A percentile compares a stretch with the other conserved stretches of the same genome.
phyloP scores from a whole-genome alignment of 2,888 invertebrate genomes.

The Parnassius orleans region DNA sequence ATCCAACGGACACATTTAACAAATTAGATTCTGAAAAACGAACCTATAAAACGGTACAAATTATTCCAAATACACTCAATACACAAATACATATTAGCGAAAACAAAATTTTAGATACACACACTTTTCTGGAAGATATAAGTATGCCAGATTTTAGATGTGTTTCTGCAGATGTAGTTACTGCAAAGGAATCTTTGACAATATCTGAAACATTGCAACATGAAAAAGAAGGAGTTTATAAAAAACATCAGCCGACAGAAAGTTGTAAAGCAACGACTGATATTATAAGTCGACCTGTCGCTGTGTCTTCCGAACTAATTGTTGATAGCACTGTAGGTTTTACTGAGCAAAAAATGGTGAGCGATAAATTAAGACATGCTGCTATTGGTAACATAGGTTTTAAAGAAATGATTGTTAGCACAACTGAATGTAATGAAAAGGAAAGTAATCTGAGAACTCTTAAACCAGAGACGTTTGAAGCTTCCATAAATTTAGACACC shows the following conservation, averaged over 20 bases:
- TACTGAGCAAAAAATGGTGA: conserved; percentile 36
- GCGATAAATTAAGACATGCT: conserved; percentile 59
- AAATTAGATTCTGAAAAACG: conserved; percentile 45
- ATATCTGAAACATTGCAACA: conserved; percentile 60
- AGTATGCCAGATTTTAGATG: conserved; percentile 47
- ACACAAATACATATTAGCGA: conserved; percentile 62
- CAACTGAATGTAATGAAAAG: conserved; percentile 79
- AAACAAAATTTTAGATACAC: conserved; percentile 67
- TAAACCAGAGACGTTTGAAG: conserved; percentile 41
- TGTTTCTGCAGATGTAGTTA: conserved; percentile 50
- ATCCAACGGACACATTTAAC: conserved; percentile 52
- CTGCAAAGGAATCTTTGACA: conserved; percentile 48
- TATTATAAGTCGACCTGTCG: conserved; percentile 73
- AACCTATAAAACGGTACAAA: conserved; percentile 57
- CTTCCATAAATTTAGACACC: conserved; percentile 50
- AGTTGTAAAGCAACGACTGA: conserved; percentile 60
- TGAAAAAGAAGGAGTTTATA: conserved; percentile 62
- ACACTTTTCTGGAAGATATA: conserved; percentile 48
- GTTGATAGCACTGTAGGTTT: conserved; percentile 60
- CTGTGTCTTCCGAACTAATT: conserved; percentile 72
- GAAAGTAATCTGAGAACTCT: conserved; percentile 60
- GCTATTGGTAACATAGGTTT: conserved; percentile 73
- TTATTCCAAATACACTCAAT: conserved; percentile 47
- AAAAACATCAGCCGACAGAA: conserved; percentile 36
- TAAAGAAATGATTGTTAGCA: conserved; percentile 77